Base-by-base conservation (phyloP, 2,113 vertebrate genomes). In the Mastomys coucha region DNA sequence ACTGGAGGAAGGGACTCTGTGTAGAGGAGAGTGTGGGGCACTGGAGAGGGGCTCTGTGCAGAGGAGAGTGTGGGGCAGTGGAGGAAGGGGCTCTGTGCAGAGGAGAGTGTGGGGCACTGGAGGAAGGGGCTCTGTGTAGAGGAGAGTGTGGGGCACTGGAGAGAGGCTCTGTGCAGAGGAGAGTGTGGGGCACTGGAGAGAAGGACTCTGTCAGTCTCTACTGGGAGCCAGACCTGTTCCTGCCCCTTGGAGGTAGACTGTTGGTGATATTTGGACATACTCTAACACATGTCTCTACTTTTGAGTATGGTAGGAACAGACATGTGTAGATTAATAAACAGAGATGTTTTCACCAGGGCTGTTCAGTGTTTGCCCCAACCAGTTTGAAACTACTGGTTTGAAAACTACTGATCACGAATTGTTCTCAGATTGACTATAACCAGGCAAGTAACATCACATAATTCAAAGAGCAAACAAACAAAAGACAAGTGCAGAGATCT, bases 1-100 rank as follows among this genome's bases (percentile, higher is more conserved):
- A 26, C 26, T 2, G 39, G 1, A 19, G 45, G 45, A 0, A 3
- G 10, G 3, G 22, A 11, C 28, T 19, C n/a, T 3, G 20, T 26
- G 20, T 22, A 60, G 58, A 63, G 7, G 20, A 63, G 60, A 63
- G 6, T 60, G 58, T 24, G 58, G 58, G 24, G 63, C 24, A 24
- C 26, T 3, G 39, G 1, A 17, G 2, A 3, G 10, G 3, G 22
- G 10, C 28, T 19, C n/a, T 3, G 20, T 26, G 53, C 4, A 60
- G 58, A 58, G 58, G 17, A 58, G 4, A 58, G 58, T 58, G 58
- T 58, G 58, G 19, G 58, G 58, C 58, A 60, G 20, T 4, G n/a
- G 1, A 22, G n/a, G n/a, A 0, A 3, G 10, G 3, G 22, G 10
- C 28, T 19, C n/a, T 3, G 20, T 26, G 19, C 12, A 58, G 58